phyloP scores from a whole-genome alignment of 2,113 vertebrate species.

The Psittacus erithacus region DNA sequence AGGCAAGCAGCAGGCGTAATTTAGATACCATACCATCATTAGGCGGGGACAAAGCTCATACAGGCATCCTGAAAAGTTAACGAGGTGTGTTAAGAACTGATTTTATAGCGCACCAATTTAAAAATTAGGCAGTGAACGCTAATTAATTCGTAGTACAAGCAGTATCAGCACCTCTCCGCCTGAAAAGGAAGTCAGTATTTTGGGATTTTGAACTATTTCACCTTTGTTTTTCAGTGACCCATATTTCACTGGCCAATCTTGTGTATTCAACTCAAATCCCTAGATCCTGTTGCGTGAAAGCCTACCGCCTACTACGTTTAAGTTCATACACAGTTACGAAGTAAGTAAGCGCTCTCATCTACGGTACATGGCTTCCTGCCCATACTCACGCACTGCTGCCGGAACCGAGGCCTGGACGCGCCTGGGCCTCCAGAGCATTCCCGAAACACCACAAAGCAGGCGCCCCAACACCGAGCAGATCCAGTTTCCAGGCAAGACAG shows the following conservation, averaged over 20 bases:
- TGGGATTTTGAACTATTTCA: not conserved
- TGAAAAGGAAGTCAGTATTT: not conserved
- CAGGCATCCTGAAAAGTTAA: not conserved
- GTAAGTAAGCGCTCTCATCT: accelerated
- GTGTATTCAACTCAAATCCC: not conserved
- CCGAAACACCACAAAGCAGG: not conserved
- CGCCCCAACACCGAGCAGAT: not conserved
- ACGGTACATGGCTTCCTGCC: accelerated
- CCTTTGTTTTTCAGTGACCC: not conserved
- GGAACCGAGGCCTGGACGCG: not conserved
- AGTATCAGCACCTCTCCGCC: not conserved
- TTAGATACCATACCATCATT: not conserved
- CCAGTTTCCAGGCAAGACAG: accelerated
- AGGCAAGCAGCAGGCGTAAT: not conserved
- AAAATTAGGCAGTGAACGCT: not conserved
- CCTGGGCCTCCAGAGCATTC: not conserved
- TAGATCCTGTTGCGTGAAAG: accelerated
- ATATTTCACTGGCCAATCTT: not conserved
- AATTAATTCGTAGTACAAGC: not conserved
- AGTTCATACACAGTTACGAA: accelerated
- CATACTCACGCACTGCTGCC: accelerated
- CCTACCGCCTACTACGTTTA: not conserved
- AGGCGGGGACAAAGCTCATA: not conserved
- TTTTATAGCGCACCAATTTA: not conserved
- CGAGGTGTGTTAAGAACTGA: not conserved